Evolutionary conservation across 35 echinoderm and acorn worm species (phyloP).

Genomic region (Ptychodera flava): DNA sequence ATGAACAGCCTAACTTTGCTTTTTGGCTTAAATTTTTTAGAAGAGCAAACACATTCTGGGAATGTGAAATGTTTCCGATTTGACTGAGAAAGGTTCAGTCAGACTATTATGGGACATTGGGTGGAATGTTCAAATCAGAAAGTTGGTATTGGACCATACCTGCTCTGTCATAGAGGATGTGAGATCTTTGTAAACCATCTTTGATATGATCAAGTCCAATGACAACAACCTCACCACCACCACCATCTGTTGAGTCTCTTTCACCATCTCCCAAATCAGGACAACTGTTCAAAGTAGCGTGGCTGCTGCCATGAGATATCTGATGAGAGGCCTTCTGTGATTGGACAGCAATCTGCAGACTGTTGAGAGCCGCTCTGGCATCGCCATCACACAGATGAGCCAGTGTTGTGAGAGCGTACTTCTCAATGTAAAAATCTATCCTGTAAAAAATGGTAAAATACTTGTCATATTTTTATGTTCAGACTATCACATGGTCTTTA

Average conservation of each 20-base stretch:
- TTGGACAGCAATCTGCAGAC: conserved; percentile 46
- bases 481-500: too few relatives aligned
- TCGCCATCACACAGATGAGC: conserved; percentile 90
- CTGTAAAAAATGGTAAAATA: too few relatives aligned
- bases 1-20: too few relatives aligned
- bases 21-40: too few relatives aligned
- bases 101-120: too few relatives aligned
- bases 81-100: too few relatives aligned
- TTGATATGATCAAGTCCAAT: conserved; percentile 59
- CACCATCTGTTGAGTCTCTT: conserved; percentile 7
- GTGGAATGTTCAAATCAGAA: too few relatives aligned
- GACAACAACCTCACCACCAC: background rate
- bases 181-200: conserved; percentile 80
- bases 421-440: conserved; percentile 41
- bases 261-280: background rate
- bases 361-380: conserved; percentile 88
- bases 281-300: background rate
- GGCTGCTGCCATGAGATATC: background rate
- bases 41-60: too few relatives aligned
- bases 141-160: too few relatives aligned
- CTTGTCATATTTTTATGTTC: too few relatives aligned
- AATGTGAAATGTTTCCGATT: too few relatives aligned
- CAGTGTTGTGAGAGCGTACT: conserved; percentile 45
- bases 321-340: conserved; percentile 12
- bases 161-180: conserved; percentile 77